Conservation (phyloP, 2,888 invertebrate species). For the Scaptomyza caliginosa region DNA sequence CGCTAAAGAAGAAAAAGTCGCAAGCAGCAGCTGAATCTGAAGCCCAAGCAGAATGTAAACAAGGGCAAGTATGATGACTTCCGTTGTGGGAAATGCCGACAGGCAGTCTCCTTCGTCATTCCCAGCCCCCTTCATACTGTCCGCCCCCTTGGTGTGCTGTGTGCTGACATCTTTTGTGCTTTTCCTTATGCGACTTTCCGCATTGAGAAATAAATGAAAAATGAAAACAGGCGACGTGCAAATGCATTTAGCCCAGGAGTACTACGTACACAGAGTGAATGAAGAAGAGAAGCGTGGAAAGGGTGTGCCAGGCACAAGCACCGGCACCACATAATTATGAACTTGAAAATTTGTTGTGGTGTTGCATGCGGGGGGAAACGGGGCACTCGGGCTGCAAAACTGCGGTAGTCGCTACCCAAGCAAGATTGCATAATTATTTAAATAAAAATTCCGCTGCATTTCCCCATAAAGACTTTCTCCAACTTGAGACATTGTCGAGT, state of each 20-base stretch:
- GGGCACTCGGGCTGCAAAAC: constrained; percentile 36
- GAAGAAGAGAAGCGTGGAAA: not conserved
- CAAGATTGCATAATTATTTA: constrained; percentile 71
- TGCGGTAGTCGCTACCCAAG: constrained; percentile 28
- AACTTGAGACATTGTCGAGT: constrained; percentile 74
- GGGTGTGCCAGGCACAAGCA: constrained; percentile 4
- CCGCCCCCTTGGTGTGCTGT: not conserved
- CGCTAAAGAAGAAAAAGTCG: constrained; percentile 10
- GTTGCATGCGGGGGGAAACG: not conserved
- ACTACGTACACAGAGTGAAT: not conserved
- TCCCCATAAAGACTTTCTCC: constrained; percentile 57
- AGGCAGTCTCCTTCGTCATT: constrained; percentile 21
- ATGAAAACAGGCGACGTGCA: constrained; percentile 44
- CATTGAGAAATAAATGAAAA: constrained; percentile 74
- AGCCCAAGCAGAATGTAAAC: constrained; percentile 64
- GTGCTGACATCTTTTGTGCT: constrained; percentile 57
- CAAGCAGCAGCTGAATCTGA: constrained; percentile 29
- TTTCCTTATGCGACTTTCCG: constrained; percentile 44
- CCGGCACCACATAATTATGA: constrained; percentile 73
- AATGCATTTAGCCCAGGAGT: constrained; percentile 47
- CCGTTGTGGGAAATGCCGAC: constrained; percentile 76
- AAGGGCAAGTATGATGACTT: constrained; percentile 74
- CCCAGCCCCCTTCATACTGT: not conserved
- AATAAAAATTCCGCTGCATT: constrained; percentile 55
- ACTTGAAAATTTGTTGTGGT: constrained; percentile 67